These are phyloP conservation scores for Drosophila kepulauana DNA, from an alignment of 1,140 invertebrate genomes.

Conservation along the genomic window DNA sequence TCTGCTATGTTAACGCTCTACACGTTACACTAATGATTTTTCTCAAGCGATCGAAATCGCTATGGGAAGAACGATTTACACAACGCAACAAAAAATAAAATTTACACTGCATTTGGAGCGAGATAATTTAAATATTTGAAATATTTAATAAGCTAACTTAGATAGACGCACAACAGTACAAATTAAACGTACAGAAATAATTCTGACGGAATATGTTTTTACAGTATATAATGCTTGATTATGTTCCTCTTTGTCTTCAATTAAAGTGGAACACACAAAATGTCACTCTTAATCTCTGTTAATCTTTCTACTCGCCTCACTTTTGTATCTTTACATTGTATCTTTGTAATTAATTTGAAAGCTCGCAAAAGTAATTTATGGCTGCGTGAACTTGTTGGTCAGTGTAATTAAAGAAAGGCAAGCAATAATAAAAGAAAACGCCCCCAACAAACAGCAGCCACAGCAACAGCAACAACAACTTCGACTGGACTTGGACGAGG, in stretches of 20 bases:
- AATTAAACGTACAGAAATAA: no score
- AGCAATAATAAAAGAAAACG: constrained; percentile 32
- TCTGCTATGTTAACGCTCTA: constrained; percentile 44
- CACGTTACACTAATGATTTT: constrained; percentile 43
- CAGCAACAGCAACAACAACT: constrained; percentile 5
- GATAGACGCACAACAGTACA: no score
- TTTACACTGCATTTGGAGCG: no score
- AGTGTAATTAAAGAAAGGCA: constrained; percentile 52
- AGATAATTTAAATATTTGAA: no score
- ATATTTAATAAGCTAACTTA: no score
- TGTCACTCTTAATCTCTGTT: neutral
- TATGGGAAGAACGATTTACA: constrained; percentile 19
- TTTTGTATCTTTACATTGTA: neutral
- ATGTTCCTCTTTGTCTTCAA: no score
- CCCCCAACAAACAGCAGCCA: constrained; percentile 33
- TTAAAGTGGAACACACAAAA: no score
- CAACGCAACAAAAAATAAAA: constrained; percentile 7
- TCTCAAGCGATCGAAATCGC: constrained; percentile 25
- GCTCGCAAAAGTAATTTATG: neutral
- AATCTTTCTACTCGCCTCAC: no score
- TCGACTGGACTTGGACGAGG: constrained; percentile 9
- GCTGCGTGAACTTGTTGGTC: neutral
- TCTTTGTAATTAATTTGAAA: neutral
- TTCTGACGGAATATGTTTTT: no score
- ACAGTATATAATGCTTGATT: no score